Base-by-base conservation (phyloP, 2,888 invertebrate genomes). In the Aspidiotus destructor region DNA sequence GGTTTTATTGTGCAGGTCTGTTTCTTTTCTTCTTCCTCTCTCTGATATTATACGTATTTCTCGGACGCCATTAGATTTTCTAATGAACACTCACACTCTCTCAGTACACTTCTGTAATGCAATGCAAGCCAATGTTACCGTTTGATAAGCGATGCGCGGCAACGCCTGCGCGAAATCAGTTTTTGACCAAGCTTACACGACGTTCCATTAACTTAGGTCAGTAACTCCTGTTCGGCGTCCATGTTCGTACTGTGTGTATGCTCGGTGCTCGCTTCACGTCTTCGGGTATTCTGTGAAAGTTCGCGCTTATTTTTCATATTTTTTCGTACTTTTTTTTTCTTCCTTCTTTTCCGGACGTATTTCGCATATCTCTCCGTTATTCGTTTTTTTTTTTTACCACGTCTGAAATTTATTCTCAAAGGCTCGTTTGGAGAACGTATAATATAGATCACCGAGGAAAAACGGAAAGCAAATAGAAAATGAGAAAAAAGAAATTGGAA, bases 171-270 rank as follows among this genome's bases (percentile, higher is more conserved):
- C 67, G 67, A 44, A 17, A 57, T 44, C 58, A 44, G 44, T 57
- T 67, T 67, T 67, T 67, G 67, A 67, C 67, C 67, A 67, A 67
- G 60, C 67, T 60, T 60, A 67, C 67, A 67, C 67, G 60, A 58
- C 67, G 58, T 67, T 67, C 67, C 67, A 67, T 67, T 67, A 67
- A 67, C 67, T 55, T 67, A 67, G 67, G 67, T 67, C 67, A 67
- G 67, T 67, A 67, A 67, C 67, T 67, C 52, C 67, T 67, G 40
- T 58, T 42, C 67, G 58, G 67, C 42, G 67, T 67, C 58, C 67
- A 60, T 60, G 67, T 67, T 67, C 42, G 17, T 63, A 63, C 67
- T 48, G 17, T 40, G 58, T 58, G 16, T 40, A 9, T 54, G 55
- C 55, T n/a, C 28, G 28, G 28, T 28, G 48, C n/a, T 48, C 48